Conservation (phyloP, 2,888 invertebrate species). For the Monochamus alternatus region DNA sequence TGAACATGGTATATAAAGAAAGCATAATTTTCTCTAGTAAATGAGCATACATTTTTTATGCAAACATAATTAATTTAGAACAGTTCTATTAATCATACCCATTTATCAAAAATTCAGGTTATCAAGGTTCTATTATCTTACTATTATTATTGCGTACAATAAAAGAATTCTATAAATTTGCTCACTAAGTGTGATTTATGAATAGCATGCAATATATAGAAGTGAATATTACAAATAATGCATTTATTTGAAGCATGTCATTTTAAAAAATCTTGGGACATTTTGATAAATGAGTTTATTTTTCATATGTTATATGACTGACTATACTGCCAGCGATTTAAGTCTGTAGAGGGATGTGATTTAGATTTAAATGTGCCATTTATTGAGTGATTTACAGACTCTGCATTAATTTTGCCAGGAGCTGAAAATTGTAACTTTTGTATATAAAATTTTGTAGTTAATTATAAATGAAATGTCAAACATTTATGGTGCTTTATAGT, state of each 20-base stretch:
- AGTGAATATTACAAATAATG: slow-evolving; percentile 38
- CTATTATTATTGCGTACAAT: no score
- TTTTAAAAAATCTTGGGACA: slow-evolving; percentile 1
- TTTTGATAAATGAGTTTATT: slow-evolving; percentile 44
- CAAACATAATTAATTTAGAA: no score
- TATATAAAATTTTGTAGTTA: slow-evolving; percentile 57
- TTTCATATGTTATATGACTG: slow-evolving; percentile 46
- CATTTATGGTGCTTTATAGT: slow-evolving; percentile 67
- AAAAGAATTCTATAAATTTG: slow-evolving; percentile 1
- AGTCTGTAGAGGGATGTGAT: slow-evolving; percentile 60
- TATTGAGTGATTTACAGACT: slow-evolving; percentile 57
- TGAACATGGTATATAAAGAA: no score
- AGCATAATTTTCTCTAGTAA: no score
- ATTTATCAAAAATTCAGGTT: no score
- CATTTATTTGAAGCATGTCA: slow-evolving; percentile 15
- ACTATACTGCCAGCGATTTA: slow-evolving; percentile 47
- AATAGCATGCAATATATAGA: slow-evolving; percentile 6
- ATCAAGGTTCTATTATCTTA: no score
- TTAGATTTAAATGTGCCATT: slow-evolving; percentile 63
- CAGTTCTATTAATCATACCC: no score
- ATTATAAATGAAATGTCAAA: slow-evolving; percentile 65
- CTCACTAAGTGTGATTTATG: slow-evolving; percentile 16
- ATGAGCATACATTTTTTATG: no score
- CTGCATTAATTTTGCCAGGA: slow-evolving; percentile 52
- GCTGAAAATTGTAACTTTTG: slow-evolving; percentile 48